Evolutionary conservation across 2,113 vertebrate species (phyloP).

Genomic region (Carassius gibelio): DNA sequence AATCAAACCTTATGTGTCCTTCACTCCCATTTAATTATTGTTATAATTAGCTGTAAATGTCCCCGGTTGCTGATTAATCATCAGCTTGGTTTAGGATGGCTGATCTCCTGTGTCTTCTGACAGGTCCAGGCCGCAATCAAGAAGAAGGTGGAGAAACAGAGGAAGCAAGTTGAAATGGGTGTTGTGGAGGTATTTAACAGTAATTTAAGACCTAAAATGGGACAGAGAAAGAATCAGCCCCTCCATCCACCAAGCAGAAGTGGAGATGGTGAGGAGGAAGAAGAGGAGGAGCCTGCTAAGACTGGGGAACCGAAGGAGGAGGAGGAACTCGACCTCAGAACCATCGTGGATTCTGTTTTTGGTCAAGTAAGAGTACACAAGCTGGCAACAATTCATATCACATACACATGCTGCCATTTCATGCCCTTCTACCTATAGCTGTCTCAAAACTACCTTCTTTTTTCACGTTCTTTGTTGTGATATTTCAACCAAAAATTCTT

Average conservation of each 20-base stretch:
- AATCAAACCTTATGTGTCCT: neutral
- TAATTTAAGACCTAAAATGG: conserved; percentile 17
- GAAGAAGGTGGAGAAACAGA: conserved; percentile 76
- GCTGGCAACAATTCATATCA: conserved; percentile 6
- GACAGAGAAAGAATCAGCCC: conserved; percentile 43
- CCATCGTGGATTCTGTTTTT: conserved; percentile 74
- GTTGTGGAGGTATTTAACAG: conserved; percentile 43
- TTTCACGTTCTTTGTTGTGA: too few relatives aligned
- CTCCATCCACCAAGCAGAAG: neutral
- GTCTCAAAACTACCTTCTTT: too few relatives aligned
- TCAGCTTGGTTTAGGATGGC: neutral
- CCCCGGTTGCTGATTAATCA: neutral
- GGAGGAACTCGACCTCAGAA: conserved; percentile 64
- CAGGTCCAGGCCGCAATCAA: conserved; percentile 79
- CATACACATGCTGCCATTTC: neutral
- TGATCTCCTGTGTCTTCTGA: neutral
- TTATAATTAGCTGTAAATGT: conserved; percentile 1
- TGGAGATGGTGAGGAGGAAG: conserved; percentile 54
- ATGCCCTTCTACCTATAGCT: too few relatives aligned
- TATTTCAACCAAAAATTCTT: too few relatives aligned
- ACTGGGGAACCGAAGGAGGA: conserved; percentile 51
- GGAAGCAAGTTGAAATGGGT: conserved; percentile 48
- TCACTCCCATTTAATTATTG: neutral
- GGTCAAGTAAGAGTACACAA: conserved; percentile 73
- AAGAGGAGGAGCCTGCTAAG: conserved; percentile 13